phyloP scores from a whole-genome alignment of 2,113 vertebrate species.

The Upupa epops region DNA sequence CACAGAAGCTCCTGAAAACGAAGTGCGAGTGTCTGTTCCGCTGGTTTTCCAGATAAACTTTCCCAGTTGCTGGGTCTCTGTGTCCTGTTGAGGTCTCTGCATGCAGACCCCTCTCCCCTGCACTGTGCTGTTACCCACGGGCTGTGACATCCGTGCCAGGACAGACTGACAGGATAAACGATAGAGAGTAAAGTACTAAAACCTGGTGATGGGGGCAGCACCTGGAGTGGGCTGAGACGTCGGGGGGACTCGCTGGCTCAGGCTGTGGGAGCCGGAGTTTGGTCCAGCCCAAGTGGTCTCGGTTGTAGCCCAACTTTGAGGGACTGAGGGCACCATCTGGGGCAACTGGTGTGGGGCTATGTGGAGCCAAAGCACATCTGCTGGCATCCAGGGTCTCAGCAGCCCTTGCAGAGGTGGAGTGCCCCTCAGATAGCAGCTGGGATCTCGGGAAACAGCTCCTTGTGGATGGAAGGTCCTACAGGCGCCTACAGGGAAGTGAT shows the following conservation, averaged over 20 bases:
- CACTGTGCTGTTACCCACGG: too few species aligned
- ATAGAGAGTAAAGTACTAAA: too few species aligned
- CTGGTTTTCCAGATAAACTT: too few species aligned
- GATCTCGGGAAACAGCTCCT: not conserved
- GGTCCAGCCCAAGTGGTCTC: not conserved
- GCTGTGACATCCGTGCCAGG: too few species aligned
- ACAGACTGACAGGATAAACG: too few species aligned
- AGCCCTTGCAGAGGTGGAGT: not conserved
- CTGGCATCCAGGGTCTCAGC: not conserved
- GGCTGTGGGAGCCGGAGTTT: not conserved
- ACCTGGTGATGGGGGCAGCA: not conserved
- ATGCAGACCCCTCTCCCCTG: not conserved
- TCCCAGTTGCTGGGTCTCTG: not conserved
- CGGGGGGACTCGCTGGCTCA: too few species aligned
- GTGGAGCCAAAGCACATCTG: not conserved
- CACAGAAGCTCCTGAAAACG: not conserved
- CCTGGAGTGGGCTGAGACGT: not conserved
- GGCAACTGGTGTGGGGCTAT: not conserved
- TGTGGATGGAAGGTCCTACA: not conserved
- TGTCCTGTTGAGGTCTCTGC: not conserved
- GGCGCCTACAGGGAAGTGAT: not conserved
- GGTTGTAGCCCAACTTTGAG: fast-evolving
- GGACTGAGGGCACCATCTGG: not conserved
- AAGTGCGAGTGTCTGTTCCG: not conserved
- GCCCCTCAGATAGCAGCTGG: not conserved